Conservation (phyloP, 2,113 vertebrate species). For the Psittacula cyanocephala region DNA sequence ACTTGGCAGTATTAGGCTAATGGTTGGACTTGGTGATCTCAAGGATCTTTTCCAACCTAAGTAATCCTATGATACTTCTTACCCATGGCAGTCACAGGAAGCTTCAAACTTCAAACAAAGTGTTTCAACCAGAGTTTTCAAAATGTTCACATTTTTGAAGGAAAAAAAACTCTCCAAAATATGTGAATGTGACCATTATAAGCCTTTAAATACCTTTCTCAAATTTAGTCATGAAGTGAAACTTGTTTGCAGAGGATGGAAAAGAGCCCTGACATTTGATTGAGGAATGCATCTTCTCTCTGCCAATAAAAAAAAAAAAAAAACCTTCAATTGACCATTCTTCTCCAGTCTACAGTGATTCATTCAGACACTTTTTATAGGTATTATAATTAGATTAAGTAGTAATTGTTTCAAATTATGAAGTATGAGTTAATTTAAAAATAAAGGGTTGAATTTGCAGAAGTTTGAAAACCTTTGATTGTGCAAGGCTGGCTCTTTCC, state of each 20-base stretch:
- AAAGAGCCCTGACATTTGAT: not conserved
- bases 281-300: not conserved
- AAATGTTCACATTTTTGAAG: not conserved
- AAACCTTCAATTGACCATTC: not conserved
- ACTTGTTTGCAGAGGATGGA: not conserved
- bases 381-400: not conserved
- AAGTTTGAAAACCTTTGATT: not conserved
- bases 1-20: not conserved
- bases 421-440: not conserved
- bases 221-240: not conserved
- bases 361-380: not conserved
- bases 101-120: not conserved
- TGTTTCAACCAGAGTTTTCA: accelerated
- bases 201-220: not conserved
- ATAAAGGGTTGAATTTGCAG: not conserved
- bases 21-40: not conserved
- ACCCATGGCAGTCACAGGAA: not conserved
- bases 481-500: not conserved
- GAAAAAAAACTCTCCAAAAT: not conserved
- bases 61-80: not conserved
- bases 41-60: not conserved
- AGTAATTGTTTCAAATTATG: not conserved
- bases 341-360: not conserved
- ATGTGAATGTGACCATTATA: not conserved
- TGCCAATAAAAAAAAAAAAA: not conserved